Base-by-base conservation (phyloP, 1,140 invertebrate genomes). In the Drosophila hydei region DNA sequence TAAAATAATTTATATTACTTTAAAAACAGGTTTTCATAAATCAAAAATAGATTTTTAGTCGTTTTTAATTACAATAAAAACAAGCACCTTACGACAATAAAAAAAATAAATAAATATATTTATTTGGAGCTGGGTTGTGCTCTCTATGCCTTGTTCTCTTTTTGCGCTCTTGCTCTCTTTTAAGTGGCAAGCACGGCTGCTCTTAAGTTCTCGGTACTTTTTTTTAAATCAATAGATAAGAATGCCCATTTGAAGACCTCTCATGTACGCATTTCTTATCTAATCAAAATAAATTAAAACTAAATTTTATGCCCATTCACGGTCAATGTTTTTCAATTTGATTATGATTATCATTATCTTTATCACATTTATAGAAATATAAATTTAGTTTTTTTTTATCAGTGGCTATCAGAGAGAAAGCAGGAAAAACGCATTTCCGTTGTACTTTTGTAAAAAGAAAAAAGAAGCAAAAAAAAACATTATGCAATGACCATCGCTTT, bases 281-380 rank as follows among this genome's bases (percentile, higher is more conserved):
- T 87, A 60, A 88, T 87, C 60, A 33, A 25, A 58, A 43, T 72
- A 64, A 60, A 56, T 61, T 52, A 30, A 72, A 79, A 84, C 59
- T 42, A 36, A 71, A 42, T 56, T 75, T 78, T 88, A 50, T 81
- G 75, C 51, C 60, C 56, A 75, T 87, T 87, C 81, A 87, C 75
- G 81, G 81, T 88, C 81, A 87, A 88, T 85, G 81, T 72, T 81
- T 77, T 75, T 60, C 63, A 58, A 59, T 70, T 45, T 52, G 25
- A 68, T 68, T 64, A 54, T 18, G 59, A 51, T 51, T 59, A 33
- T 42, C 54, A 51, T 51, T 59, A 33, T 42, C 54, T 38, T 21
- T 33, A 6, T n/a, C 9, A 19, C 6, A 42, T 12, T 12, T 36
- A 36, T 9, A 33, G 6, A 33, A 8, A 33, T 0, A 12, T 36